Percentiles rank a stretch among this genome's conserved stretches.
Conservation (phyloP, 2,797 vertebrate species). For the Synaphobranchus kaupii region DNA sequence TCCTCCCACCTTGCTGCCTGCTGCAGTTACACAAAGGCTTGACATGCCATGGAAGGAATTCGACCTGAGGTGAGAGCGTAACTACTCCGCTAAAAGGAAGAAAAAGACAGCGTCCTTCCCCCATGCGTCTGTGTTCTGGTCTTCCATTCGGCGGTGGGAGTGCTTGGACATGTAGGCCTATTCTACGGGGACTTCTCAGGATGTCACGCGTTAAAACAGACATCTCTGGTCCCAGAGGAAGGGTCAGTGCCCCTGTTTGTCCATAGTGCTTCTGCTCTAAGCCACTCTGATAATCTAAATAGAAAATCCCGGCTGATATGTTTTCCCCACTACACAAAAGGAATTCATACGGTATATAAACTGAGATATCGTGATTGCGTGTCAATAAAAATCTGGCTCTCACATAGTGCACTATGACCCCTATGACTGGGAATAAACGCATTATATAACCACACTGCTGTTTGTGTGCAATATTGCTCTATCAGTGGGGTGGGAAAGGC, state of each 20-base stretch:
- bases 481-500: conserved; percentile 47
- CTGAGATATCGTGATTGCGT: conserved; percentile 13
- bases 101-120: background rate
- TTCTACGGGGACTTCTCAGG: conserved; percentile 44
- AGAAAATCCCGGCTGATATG: background rate
- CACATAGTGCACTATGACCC: background rate
- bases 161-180: background rate
- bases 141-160: background rate
- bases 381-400: background rate
- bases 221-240: conserved; percentile 41
- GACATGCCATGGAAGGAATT: conserved; percentile 39
- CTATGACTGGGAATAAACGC: conserved; percentile 8
- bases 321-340: background rate
- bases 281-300: background rate
- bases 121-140: background rate
- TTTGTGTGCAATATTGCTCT: conserved; percentile 57
- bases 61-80: conserved; percentile 39
- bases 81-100: background rate
- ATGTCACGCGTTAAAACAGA: conserved; percentile 50
- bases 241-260: conserved; percentile 52
- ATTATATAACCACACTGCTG: conserved; percentile 32
- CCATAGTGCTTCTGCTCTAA: conserved; percentile 8
- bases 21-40: conserved; percentile 26
- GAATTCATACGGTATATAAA: background rate
- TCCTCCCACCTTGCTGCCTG: conserved; percentile 23